Evolutionary conservation across 2,888 invertebrate genomes (phyloP).

Genomic region (Parnassius smintheus): DNA sequence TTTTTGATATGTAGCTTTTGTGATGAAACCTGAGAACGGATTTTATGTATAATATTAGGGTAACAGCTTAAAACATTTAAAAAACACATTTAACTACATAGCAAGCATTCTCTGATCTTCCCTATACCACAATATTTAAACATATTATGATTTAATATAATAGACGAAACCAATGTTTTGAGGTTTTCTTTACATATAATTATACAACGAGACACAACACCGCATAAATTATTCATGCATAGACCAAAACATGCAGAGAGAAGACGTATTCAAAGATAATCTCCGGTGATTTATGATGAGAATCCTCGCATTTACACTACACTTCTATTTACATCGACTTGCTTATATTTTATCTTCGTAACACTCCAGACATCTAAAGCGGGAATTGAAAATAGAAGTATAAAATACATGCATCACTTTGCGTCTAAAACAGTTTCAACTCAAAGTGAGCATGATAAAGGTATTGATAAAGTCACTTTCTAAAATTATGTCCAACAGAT

Average conservation of each 20-base stretch:
- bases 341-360: constrained; percentile 33
- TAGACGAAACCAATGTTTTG: neutral
- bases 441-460: constrained; percentile 13
- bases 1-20: no score
- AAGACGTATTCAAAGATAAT: constrained; percentile 68
- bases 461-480: constrained; percentile 7
- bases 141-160: neutral
- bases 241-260: constrained; percentile 57
- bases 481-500: neutral
- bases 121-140: neutral
- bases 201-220: constrained; percentile 29
- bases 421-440: constrained; percentile 17
- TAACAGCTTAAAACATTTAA: no score
- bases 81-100: no score
- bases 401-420: constrained; percentile 28
- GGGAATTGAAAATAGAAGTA: constrained; percentile 29
- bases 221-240: constrained; percentile 68
- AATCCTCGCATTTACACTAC: constrained; percentile 59
- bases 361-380: constrained; percentile 35
- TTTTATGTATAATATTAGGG: no score
- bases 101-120: no score
- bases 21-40: no score
- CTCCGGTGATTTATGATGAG: constrained; percentile 74
- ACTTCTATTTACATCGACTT: constrained; percentile 52
- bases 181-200: constrained; percentile 14